A percentile compares a stretch with the other conserved stretches of the same genome.
phyloP scores from a whole-genome alignment of 2,797 vertebrate genomes.

The Tarsius wallacei region DNA sequence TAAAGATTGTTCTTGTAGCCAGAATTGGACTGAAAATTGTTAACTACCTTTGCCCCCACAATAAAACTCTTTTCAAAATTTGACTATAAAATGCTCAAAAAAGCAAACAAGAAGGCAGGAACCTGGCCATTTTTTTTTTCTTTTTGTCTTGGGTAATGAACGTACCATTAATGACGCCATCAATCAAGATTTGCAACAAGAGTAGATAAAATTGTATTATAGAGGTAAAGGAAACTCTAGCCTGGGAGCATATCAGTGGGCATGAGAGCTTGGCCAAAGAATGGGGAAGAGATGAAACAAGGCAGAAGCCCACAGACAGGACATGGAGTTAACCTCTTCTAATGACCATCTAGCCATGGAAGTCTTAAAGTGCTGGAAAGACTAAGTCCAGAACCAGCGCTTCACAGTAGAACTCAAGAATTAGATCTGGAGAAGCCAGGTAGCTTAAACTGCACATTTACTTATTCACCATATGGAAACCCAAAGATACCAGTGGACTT shows the following conservation, averaged over 20 bases:
- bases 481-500: not conserved
- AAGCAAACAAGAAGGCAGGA: not conserved
- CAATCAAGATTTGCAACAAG: not conserved
- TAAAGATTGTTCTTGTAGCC: slow-evolving; percentile 45
- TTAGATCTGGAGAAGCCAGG: not conserved
- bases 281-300: not conserved
- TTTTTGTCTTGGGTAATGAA: not conserved
- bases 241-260: not conserved
- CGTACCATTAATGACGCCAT: not conserved
- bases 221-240: not conserved
- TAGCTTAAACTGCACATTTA: not conserved
- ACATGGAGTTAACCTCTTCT: not conserved
- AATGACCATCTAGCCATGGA: not conserved
- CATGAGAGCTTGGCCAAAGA: not conserved
- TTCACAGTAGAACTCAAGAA: not conserved
- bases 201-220: not conserved
- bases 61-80: not conserved
- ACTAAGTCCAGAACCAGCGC: not conserved
- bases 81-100: not conserved
- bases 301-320: not conserved
- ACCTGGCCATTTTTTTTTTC: not conserved
- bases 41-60: not conserved
- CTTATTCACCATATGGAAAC: not conserved
- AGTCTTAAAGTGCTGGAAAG: not conserved
- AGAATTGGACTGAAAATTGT: slow-evolving; percentile 44